Evolutionary conservation across 2,113 vertebrate genomes (phyloP), one percentile per base, ranked within the genome.

Genomic region (Pelobates fuscus): DNA sequence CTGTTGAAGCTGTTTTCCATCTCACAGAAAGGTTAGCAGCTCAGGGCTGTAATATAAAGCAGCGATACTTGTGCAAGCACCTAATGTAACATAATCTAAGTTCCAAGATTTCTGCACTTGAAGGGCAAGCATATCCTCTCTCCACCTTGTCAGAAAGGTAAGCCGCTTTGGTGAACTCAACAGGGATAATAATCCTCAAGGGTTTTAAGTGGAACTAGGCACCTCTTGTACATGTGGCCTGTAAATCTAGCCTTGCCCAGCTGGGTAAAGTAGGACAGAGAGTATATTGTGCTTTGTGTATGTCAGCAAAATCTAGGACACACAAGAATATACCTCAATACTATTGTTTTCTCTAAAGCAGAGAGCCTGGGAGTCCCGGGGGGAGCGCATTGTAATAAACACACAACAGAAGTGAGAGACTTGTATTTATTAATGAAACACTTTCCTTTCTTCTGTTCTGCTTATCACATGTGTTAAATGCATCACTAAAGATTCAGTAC

Each of bases 161-260:
- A 93, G 91, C 90, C 87, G 91, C 90, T 92, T 92, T 92, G 88
- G 87, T 83, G 85, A 90, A 91, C 87, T 91, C 91, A 92, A 91
- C 89, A 88, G 88, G 88, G 88, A 90, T 88, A 90, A 87, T 92
- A 93, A 93, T 92, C 91, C 90, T 85, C 70, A 79, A 88, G 87
- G 89, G 73, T 61, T 92, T 90, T 92, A 91, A 91, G 87, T 89
- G 82, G 88, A 88, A 88, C 85, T 84, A 85, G 89, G 89, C 89
- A 89, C 88, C 89, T 90, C 85, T 81, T 66, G 63, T 75, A 77
- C 64, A 61, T 61, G 73, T 77, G 65, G 73, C 17, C 88, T 90
- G 86, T 89, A 89, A 89, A 86, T 84, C 87, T 86, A 84, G 85
- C 86, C 88, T 88, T 81, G 85, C 86, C 86, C 85, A 84, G 82